phyloP scores from a whole-genome alignment of 2,797 vertebrate genomes.

The Alosa sapidissima region DNA sequence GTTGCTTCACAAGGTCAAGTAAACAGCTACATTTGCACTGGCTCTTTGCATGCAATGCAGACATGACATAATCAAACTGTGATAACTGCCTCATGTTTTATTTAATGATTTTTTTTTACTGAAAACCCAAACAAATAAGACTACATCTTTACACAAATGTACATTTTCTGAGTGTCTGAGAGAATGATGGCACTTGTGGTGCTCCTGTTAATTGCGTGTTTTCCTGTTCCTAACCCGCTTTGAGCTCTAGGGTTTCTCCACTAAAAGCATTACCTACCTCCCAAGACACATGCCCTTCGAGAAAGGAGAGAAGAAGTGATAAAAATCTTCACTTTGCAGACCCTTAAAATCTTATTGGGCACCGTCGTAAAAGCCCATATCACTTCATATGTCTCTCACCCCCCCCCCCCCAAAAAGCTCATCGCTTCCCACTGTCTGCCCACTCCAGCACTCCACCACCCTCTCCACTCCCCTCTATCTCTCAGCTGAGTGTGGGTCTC shows the following conservation, averaged over 20 bases:
- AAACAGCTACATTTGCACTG: not conserved
- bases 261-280: constrained; percentile 94
- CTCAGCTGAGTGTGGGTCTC: constrained; percentile 66
- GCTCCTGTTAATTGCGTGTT: constrained; percentile 87
- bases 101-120: not conserved
- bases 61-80: not conserved
- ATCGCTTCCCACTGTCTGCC: constrained; percentile 59
- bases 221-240: constrained; percentile 93
- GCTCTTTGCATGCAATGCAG: not conserved
- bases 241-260: constrained; percentile 90
- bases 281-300: constrained; percentile 90
- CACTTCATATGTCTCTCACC: constrained; percentile 70
- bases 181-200: constrained; percentile 64
- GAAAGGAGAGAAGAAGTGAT: constrained; percentile 85
- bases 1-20: no score
- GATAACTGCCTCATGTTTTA: not conserved
- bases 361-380: constrained; percentile 88
- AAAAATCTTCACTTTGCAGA: constrained; percentile 89
- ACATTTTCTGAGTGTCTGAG: constrained; percentile 33
- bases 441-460: not conserved
- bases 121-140: not conserved
- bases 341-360: constrained; percentile 86
- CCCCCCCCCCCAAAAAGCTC: constrained; percentile 54
- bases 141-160: not conserved
- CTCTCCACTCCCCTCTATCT: not conserved